Evolutionary conservation across 1,140 invertebrate species (phyloP).

Genomic region (Eulimnadia texana): DNA sequence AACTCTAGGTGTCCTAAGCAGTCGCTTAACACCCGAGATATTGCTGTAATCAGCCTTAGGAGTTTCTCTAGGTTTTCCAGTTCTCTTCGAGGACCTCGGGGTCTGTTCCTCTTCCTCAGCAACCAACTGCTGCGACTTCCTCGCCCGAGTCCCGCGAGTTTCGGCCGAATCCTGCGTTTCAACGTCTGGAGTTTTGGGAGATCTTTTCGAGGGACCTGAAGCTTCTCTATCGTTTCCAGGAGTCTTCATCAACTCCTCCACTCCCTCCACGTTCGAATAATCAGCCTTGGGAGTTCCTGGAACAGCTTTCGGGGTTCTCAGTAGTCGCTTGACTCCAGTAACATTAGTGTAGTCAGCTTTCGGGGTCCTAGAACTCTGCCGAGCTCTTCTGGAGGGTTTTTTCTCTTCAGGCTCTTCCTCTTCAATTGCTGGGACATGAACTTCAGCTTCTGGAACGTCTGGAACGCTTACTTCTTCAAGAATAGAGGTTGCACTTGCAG

Average conservation of each 20-base stretch:
- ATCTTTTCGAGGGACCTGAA: too few species aligned
- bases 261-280: slow-evolving; percentile 10
- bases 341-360: slow-evolving; percentile 15
- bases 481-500: too few species aligned
- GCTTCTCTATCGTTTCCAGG: too few species aligned
- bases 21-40: slow-evolving; percentile 5
- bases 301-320: slow-evolving; percentile 13
- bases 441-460: slow-evolving; percentile 20
- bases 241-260: slow-evolving; percentile 6
- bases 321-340: slow-evolving; percentile 14
- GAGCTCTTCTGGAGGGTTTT: neutral
- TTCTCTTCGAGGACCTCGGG: neutral
- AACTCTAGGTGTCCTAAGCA: slow-evolving; percentile 18
- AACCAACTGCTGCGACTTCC: too few species aligned
- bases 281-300: slow-evolving; percentile 8
- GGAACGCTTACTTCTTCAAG: neutral
- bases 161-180: too few species aligned
- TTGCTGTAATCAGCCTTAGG: slow-evolving; percentile 1
- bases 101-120: too few species aligned
- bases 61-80: neutral
- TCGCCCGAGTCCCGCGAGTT: too few species aligned
- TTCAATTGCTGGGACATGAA: neutral
- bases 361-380: neutral
- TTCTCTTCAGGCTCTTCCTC: neutral
- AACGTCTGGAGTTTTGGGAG: too few species aligned